Conservation (phyloP, 2,797 vertebrate genomes). For the Sebastes umbrosus region DNA sequence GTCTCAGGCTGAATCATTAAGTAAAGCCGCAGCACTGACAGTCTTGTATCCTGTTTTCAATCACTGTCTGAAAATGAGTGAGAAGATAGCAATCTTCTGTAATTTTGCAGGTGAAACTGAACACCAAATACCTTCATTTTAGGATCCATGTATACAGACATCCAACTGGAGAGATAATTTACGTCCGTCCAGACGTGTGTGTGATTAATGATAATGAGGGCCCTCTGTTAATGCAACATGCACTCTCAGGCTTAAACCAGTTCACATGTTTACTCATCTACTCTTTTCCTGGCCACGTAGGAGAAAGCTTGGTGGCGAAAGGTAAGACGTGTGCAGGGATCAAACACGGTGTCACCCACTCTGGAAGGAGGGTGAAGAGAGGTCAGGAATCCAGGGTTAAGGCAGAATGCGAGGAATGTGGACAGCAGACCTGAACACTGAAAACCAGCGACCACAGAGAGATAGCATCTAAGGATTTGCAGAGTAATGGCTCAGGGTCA, state of each 20-base stretch:
- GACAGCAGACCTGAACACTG: slow-evolving; percentile 54
- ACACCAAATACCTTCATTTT: not conserved
- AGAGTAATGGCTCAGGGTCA: slow-evolving; percentile 51
- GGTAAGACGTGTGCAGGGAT: slow-evolving; percentile 37
- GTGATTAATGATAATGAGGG: slow-evolving; percentile 36
- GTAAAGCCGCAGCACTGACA: not conserved
- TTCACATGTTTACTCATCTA: slow-evolving; percentile 15
- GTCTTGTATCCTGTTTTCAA: slow-evolving; percentile 1
- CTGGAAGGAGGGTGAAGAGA: slow-evolving; percentile 49
- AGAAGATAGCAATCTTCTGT: not conserved
- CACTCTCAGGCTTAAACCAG: slow-evolving; percentile 8
- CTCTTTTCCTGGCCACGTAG: not conserved
- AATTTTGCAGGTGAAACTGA: not conserved
- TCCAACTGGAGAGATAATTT: not conserved
- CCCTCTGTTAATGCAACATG: slow-evolving; percentile 9
- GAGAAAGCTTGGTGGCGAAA: slow-evolving; percentile 6
- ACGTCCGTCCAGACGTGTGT: not conserved
- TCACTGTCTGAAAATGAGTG: not conserved
- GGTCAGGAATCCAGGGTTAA: slow-evolving; percentile 60
- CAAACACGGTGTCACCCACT: slow-evolving; percentile 30
- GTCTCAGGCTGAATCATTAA: too few species aligned
- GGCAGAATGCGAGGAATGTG: slow-evolving; percentile 72
- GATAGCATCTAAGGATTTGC: slow-evolving; percentile 38
- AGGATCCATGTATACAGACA: not conserved
- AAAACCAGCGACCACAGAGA: slow-evolving; percentile 19